Conservation (phyloP, 2,888 invertebrate species). For the Tachystola acroxantha region DNA sequence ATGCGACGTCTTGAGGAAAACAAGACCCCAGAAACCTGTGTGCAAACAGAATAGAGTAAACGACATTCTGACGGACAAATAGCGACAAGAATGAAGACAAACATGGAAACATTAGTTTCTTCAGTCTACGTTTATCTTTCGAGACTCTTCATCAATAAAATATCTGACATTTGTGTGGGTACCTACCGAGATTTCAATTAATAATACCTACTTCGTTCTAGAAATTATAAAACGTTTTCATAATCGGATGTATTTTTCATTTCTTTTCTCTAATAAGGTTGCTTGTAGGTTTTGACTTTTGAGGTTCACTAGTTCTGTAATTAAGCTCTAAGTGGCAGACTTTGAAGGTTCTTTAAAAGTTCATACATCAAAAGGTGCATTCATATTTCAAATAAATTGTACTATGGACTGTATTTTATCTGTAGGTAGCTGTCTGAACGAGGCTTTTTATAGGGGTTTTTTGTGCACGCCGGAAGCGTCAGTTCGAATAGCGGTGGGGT, state of each 20-base stretch:
- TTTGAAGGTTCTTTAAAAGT: no score
- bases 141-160: conserved; percentile 8
- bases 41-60: conserved; percentile 16
- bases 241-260: background rate
- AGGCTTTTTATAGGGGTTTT: conserved; percentile 50
- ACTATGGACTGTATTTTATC: background rate
- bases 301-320: no score
- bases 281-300: no score
- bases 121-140: conserved; percentile 4
- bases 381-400: no score
- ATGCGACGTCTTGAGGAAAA: conserved; percentile 28
- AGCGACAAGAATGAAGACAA: conserved; percentile 14
- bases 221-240: background rate
- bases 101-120: conserved; percentile 13
- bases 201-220: conserved; percentile 3
- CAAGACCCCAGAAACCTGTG: conserved; percentile 18
- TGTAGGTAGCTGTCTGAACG: conserved; percentile 21
- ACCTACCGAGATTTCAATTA: conserved; percentile 7
- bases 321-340: no score
- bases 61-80: conserved; percentile 15
- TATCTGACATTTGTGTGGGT: background rate
- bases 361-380: no score
- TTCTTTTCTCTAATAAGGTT: background rate
- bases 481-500: conserved; percentile 44
- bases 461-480: conserved; percentile 56